Base-by-base conservation (phyloP, 2,797 vertebrate species). In the Lophius americanus region DNA sequence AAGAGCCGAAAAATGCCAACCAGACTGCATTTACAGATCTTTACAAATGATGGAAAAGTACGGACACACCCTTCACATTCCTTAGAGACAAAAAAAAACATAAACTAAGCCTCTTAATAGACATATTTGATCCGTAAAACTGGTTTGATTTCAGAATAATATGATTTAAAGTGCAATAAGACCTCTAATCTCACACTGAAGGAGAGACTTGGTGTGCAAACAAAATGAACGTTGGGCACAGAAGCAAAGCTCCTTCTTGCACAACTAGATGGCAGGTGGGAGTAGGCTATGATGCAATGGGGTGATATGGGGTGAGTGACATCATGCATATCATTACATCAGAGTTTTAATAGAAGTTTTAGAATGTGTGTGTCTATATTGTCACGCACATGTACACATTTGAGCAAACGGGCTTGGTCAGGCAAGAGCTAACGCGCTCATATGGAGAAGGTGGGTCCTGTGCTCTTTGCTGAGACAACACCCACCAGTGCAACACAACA, bases 61-160 rank as follows among this genome's bases (percentile, higher is more conserved):
- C 85, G 74, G 92, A 83, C 92, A 93, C 92, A 85, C 93, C 92
- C 92, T 80, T 77, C 7, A 61, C 76, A 88, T 90, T 88, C 83
- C 78, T 72, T 37, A 3, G 13, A 70, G 5, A 53, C 32, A 9
- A 32, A 68, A 60, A 68, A 64, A 53, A 58, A 12, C 33, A 54
- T 47, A 53, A 69, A 68, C 49, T 46, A 56, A 51, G 50, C 23
- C 6, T 13, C 3, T 12, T 7, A 13, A 69, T 61, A 56, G 2
- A 57, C 0, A 51, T 9, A 14, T 39, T 5, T 39, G 6, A 39
- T 4, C 52, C 3, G 57, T 8, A 55, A 60, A 55, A 46, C 7
- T 3, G 0, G 1, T 14, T 1, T 2, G 23, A 59, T 60, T 33
- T 14, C 12, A 42, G 13, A 44, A 36, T 41, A 62, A 48, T 3